Percentiles rank a stretch among this genome's conserved stretches.
Evolutionary conservation across 2,888 invertebrate species (phyloP).

Genomic region (Apodemia hepburni): DNA sequence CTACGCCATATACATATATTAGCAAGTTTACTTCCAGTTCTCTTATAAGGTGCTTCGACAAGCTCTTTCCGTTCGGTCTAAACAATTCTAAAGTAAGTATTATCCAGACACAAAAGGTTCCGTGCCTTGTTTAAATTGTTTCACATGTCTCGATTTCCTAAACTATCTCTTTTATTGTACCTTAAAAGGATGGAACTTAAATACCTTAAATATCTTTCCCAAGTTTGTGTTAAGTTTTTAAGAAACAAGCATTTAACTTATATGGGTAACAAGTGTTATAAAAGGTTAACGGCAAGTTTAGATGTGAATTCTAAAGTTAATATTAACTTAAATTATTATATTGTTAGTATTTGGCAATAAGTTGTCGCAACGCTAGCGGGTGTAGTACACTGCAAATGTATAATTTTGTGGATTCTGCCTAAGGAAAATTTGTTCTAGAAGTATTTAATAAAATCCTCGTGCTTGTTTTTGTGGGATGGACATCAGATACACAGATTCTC

Average conservation of each 20-base stretch:
- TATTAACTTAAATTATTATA: neutral
- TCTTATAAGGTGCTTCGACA: slow-evolving; percentile 19
- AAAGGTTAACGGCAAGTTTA: neutral
- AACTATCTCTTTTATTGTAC: slow-evolving; percentile 20
- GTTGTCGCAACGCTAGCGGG: too few species aligned
- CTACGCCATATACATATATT: neutral
- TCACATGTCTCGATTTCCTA: slow-evolving; percentile 21
- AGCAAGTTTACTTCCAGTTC: neutral
- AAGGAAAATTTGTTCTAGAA: too few species aligned
- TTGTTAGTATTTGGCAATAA: too few species aligned
- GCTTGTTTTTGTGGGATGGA: too few species aligned
- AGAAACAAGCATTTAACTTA: neutral
- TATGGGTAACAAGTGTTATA: neutral
- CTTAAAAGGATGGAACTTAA: slow-evolving; percentile 17
- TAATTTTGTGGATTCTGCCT: too few species aligned
- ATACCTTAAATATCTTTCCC: slow-evolving; percentile 18
- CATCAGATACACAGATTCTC: too few species aligned
- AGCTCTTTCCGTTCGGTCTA: slow-evolving; percentile 23
- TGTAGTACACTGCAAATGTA: too few species aligned
- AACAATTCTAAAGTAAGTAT: slow-evolving; percentile 22
- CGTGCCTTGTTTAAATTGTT: slow-evolving; percentile 29
- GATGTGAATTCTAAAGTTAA: neutral
- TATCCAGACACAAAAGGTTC: slow-evolving; percentile 29
- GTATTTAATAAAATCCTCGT: too few species aligned
- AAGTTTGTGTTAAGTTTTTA: neutral